Evolutionary conservation across 2,113 vertebrate species (phyloP).

Genomic region (Spheniscus mendiculus): DNA sequence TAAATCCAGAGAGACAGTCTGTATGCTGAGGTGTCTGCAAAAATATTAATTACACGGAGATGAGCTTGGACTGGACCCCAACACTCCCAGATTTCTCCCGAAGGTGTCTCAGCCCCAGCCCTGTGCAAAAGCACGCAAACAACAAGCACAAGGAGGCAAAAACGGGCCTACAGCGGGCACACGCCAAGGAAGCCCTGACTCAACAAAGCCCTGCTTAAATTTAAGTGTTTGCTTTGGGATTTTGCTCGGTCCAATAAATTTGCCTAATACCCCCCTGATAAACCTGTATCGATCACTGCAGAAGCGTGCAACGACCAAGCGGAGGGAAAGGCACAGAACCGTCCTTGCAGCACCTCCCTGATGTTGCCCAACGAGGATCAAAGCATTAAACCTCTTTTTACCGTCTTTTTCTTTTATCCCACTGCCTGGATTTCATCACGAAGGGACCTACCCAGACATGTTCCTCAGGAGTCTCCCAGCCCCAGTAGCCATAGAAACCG

Average conservation of each 20-base stretch:
- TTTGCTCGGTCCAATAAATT: neutral
- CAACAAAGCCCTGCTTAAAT: neutral
- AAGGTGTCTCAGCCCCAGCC: neutral
- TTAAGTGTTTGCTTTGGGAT: neutral
- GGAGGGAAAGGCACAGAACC: neutral
- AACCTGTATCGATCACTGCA: neutral
- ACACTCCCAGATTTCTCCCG: neutral
- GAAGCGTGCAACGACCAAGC: neutral
- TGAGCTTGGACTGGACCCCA: neutral
- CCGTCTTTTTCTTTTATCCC: neutral
- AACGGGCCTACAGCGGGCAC: neutral
- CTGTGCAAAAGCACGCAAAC: neutral
- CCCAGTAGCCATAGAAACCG: conserved; percentile 76
- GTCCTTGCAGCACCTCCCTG: neutral
- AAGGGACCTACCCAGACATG: conserved; percentile 43
- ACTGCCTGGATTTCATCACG: conserved; percentile 31
- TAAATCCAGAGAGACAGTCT: neutral
- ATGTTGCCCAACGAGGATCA: neutral
- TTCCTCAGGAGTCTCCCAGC: conserved; percentile 74
- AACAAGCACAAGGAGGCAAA: neutral
- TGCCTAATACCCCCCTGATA: neutral
- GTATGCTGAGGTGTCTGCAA: neutral
- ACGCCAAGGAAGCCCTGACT: neutral
- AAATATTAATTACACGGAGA: neutral
- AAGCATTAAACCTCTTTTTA: neutral